Evolutionary conservation across 2,888 invertebrate species (phyloP).

Genomic region (Nematopogon swammerdamellus): DNA sequence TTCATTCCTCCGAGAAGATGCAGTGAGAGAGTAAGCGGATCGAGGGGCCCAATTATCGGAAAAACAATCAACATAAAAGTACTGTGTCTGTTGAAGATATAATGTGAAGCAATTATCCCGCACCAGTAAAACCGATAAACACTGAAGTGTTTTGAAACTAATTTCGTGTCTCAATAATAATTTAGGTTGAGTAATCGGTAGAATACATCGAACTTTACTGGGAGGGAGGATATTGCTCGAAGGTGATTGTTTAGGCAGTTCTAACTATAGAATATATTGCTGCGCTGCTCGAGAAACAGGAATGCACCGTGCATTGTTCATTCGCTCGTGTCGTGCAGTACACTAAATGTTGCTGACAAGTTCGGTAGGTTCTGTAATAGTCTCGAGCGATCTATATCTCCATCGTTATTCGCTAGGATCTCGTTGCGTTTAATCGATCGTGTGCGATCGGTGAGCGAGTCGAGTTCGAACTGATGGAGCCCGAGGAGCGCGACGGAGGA

Average conservation of each 20-base stretch:
- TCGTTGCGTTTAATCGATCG: conserved; percentile 13
- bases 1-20: conserved; percentile 47
- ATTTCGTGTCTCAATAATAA: too few species aligned
- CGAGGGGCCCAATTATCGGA: too few species aligned
- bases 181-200: too few species aligned
- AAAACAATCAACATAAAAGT: too few species aligned
- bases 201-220: not conserved
- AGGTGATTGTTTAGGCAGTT: conserved; percentile 30
- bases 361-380: conserved; percentile 41
- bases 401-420: conserved; percentile 16
- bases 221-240: not conserved
- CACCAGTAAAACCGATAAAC: too few species aligned
- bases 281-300: conserved; percentile 55
- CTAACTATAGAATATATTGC: conserved; percentile 55
- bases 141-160: too few species aligned
- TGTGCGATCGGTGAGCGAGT: not conserved
- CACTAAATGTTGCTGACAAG: conserved; percentile 26
- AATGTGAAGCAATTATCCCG: too few species aligned
- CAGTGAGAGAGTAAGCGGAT: too few species aligned
- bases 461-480: not conserved
- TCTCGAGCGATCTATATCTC: conserved; percentile 52
- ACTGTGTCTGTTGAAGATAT: too few species aligned
- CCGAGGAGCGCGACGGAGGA: conserved; percentile 10
- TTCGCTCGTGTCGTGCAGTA: conserved; percentile 54
- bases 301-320: conserved; percentile 50